Conservation (phyloP, 2,888 invertebrate species). For the Himalopsyche anomala region DNA sequence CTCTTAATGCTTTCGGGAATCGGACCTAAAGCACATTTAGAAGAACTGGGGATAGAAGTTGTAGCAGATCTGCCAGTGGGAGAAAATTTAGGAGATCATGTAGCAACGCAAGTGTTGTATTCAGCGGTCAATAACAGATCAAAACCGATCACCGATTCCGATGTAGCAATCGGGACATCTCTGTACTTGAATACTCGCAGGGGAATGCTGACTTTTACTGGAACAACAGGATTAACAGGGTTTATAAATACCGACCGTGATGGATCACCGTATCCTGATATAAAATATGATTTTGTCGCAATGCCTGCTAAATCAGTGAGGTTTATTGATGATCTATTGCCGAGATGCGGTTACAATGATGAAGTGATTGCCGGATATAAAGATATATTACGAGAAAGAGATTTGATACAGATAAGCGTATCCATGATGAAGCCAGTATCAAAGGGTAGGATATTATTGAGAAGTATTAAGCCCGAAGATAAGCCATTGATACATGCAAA, state of each 20-base stretch:
- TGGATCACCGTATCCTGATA: slow-evolving; percentile 73
- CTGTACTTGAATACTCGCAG: slow-evolving; percentile 67
- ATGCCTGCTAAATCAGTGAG: slow-evolving; percentile 68
- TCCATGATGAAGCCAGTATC: slow-evolving; percentile 79
- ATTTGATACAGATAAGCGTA: slow-evolving; percentile 71
- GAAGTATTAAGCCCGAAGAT: slow-evolving; percentile 80
- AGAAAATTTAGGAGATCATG: slow-evolving; percentile 76
- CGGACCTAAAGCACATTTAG: slow-evolving; percentile 71
- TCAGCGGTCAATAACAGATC: slow-evolving; percentile 66
- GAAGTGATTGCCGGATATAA: slow-evolving; percentile 67
- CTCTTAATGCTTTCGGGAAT: slow-evolving; percentile 75
- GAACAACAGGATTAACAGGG: slow-evolving; percentile 65
- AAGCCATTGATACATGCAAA: slow-evolving; percentile 78
- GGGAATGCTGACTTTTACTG: slow-evolving; percentile 1
- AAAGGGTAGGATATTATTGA: slow-evolving; percentile 81
- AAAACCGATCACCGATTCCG: slow-evolving; percentile 59
- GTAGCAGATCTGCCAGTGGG: slow-evolving; percentile 73
- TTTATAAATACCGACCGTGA: slow-evolving; percentile 74
- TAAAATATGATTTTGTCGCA: slow-evolving; percentile 73
- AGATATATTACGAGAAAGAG: slow-evolving; percentile 67
- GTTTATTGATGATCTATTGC: slow-evolving; percentile 12
- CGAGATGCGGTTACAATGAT: slow-evolving; percentile 48
- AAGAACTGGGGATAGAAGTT: slow-evolving; percentile 69
- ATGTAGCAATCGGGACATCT: not conserved
- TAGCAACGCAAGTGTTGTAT: slow-evolving; percentile 69